phyloP scores from a whole-genome alignment of 2,113 vertebrate genomes.

The Astur gentilis region DNA sequence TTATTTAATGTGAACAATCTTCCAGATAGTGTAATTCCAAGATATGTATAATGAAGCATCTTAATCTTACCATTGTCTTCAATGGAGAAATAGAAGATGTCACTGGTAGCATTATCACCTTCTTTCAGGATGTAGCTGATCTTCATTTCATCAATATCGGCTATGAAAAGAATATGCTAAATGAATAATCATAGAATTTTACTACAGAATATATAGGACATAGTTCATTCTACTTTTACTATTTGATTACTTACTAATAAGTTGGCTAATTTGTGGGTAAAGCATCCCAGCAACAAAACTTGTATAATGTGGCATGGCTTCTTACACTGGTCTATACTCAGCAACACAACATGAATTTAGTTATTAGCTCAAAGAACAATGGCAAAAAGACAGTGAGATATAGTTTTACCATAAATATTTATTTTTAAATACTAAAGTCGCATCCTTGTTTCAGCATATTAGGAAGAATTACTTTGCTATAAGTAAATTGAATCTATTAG shows the following conservation, averaged over 20 bases:
- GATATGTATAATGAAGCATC: not conserved
- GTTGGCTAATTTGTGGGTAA: not conserved
- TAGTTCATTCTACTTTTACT: not conserved
- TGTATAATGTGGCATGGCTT: not conserved
- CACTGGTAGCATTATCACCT: slow-evolving; percentile 78
- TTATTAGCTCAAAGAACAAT: not conserved
- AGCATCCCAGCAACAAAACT: not conserved
- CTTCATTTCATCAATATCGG: slow-evolving; percentile 84
- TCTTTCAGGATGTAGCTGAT: slow-evolving; percentile 81
- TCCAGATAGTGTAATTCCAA: not conserved
- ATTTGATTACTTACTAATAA: not conserved
- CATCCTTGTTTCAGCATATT: not conserved
- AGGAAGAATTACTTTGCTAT: not conserved
- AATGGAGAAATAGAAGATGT: slow-evolving; percentile 84
- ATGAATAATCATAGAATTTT: not conserved
- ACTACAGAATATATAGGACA: not conserved
- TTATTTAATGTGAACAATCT: not conserved
- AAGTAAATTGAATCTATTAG: not conserved
- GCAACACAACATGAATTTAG: not conserved
- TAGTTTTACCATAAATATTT: not conserved
- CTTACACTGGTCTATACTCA: not conserved
- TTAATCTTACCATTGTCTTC: slow-evolving; percentile 80
- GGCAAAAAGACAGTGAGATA: not conserved
- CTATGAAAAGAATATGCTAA: slow-evolving; percentile 47
- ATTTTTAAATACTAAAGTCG: not conserved